Conservation (phyloP, 2,888 invertebrate species). For the Gandaritis pyraliata region DNA sequence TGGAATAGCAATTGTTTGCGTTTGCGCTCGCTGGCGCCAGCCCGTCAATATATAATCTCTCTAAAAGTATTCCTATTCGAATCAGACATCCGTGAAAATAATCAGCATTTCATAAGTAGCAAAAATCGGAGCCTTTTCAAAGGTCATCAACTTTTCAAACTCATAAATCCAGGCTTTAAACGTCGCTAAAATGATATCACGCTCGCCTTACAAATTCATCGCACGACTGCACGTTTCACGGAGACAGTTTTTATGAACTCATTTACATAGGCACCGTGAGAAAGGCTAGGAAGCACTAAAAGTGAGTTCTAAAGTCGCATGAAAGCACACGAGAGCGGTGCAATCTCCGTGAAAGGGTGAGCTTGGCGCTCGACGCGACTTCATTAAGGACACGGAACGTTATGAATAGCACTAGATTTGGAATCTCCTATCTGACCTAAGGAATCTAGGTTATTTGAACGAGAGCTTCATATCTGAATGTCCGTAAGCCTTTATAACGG, state of each 20-base stretch:
- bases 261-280: constrained; percentile 36
- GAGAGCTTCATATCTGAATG: constrained; percentile 1
- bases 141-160: constrained; percentile 27
- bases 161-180: constrained; percentile 10
- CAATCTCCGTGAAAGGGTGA: constrained; percentile 25
- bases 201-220: constrained; percentile 35
- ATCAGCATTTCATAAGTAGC: not conserved
- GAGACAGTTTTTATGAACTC: constrained; percentile 37
- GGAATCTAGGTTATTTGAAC: constrained; percentile 12
- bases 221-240: constrained; percentile 36
- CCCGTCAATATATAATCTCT: constrained; percentile 7
- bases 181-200: constrained; percentile 35
- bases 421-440: constrained; percentile 17
- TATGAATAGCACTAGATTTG: constrained; percentile 18
- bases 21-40: constrained; percentile 19
- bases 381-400: constrained; percentile 23
- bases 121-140: constrained; percentile 1
- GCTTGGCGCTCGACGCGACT: constrained; percentile 12
- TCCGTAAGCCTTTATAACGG: not conserved
- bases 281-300: constrained; percentile 31
- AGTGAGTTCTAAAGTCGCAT: constrained; percentile 24
- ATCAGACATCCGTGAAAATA: not conserved
- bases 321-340: constrained; percentile 22
- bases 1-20: constrained; percentile 25
- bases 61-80: constrained; percentile 3